Evolutionary conservation across 2,113 vertebrate genomes (phyloP), one percentile per base, ranked within the genome.

Genomic region (Glareola pratincola): DNA sequence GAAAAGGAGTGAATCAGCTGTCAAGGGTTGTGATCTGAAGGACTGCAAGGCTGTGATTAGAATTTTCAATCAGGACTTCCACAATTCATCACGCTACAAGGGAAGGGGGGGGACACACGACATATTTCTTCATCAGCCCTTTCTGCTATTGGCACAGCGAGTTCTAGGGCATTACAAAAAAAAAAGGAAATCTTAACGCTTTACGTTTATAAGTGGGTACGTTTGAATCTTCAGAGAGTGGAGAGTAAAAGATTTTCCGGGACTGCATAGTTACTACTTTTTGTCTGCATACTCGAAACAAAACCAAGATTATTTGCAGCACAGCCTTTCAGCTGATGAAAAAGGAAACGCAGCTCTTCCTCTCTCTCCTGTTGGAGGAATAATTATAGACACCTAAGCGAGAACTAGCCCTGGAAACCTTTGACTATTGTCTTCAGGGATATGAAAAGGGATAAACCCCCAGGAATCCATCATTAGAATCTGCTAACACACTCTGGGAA

Each of bases 51-150:
- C 97, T 98, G 98, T 98, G 98, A 97, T 97, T 96, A 97, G 98
- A 98, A 98, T 98, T 97, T 97, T 96, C 98, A 98, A 98, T 98
- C 97, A 98, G 97, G 92, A 78, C 92, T 95, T 97, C 90, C 94
- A 90, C 54, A 75, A 98, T 98, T 96, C 96, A 95, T 97, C 97
- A 94, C 8, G 39, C 75, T 62, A 71, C 54, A 26, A 39, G 83
- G 91, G 76, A 85, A 66, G 43, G n/a, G 60, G 67, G 29, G 56
- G 53, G 32, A 37, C 43, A 75, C 39, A 54, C 54, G 20, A 34
- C 30, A 12, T 60, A 51, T 53, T 94, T 92, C 90, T 95, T 86
- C 84, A 51, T 57, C 79, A 87, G 85, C 64, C 71, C 77, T 72
- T 87, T 72, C 85, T 84, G 45, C 76, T 77, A 77, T 21, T 53